These are phyloP conservation scores for Anabacerthia variegaticeps DNA, from an alignment of 2,797 vertebrate species.

Conservation along the genomic window DNA sequence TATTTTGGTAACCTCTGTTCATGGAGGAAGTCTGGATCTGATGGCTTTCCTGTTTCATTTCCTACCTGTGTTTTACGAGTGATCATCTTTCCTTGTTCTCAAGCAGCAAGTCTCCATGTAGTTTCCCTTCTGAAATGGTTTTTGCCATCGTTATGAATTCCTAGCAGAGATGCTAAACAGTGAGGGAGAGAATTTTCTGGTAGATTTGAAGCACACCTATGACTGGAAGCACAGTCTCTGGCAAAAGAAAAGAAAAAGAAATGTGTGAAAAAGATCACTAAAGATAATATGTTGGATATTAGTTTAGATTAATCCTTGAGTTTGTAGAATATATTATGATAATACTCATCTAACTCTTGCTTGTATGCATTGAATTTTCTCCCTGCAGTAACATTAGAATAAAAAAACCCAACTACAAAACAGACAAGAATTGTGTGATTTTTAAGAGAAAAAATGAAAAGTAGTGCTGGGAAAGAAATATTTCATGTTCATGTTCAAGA, in stretches of 20 bases:
- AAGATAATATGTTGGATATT: not conserved
- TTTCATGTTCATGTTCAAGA: not conserved
- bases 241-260: not conserved
- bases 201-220: not conserved
- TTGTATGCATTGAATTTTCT: not conserved
- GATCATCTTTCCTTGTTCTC: conserved; percentile 55
- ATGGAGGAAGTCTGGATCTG: conserved; percentile 39
- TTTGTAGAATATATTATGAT: not conserved
- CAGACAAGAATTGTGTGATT: not conserved
- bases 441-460: not conserved
- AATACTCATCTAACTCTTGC: not conserved
- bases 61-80: conserved; percentile 49
- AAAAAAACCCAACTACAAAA: not conserved
- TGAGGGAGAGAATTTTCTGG: not conserved
- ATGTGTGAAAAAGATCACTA: not conserved
- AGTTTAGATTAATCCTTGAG: not conserved
- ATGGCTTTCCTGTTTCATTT: conserved; percentile 52
- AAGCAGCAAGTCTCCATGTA: conserved; percentile 9
- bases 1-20: conserved; percentile 40
- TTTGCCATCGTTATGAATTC: conserved; percentile 28
- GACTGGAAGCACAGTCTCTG: not conserved
- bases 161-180: not conserved
- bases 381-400: not conserved
- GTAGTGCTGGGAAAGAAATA: not conserved
- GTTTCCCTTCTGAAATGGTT: conserved; percentile 27